Evolutionary conservation across 2,888 invertebrate genomes (phyloP), one percentile per base, ranked within the genome.

Genomic region (Dasysyrphus albostriatus): DNA sequence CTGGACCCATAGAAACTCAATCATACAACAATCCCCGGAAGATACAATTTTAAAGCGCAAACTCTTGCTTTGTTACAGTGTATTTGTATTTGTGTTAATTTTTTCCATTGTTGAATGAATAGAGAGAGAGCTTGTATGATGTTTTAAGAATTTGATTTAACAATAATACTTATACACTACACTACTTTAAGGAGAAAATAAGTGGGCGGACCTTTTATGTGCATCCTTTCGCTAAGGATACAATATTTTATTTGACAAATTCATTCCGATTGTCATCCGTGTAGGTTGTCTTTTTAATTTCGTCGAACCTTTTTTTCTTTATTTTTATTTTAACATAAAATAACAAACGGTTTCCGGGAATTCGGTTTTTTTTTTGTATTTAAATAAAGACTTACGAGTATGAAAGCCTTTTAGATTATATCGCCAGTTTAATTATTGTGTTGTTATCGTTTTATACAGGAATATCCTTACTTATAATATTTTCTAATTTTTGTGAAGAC

Each of bases 151-250:
- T 54, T 61, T 9, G 49, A 72, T 49, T 14, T 51, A 34, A 65
- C 58, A 44, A 12, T 24, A 39, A 54, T 19, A 82, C 70, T 32
- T 42, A 77, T 49, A n/a, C 24, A 24, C 24, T 24, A 24, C 24
- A 24, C 24, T 24, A 24, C 16, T 49, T 24, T 44, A 54, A 10
- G 8, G 69, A 54, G 37, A 39, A 56, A 72, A 69, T 42, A 85
- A 85, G 77, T 85, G 54, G 84, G 84, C 84, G 84, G 84, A 54
- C 56, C 84, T 63, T 56, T 34, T 16, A 10, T 19, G 14, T 59
- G 47, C 47, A 42, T 9, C 51, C 19, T 67, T 59, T 34, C 16
- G 49, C 49, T 49, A 39, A 54, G 58, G 65, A 8, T 37, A 54
- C 51, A 65, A 44, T 65, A 65, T 59, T 76, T 72, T 16, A 10